These are phyloP conservation scores for Menidia menidia DNA, from an alignment of 2,797 vertebrate species.

Conservation along the genomic window DNA sequence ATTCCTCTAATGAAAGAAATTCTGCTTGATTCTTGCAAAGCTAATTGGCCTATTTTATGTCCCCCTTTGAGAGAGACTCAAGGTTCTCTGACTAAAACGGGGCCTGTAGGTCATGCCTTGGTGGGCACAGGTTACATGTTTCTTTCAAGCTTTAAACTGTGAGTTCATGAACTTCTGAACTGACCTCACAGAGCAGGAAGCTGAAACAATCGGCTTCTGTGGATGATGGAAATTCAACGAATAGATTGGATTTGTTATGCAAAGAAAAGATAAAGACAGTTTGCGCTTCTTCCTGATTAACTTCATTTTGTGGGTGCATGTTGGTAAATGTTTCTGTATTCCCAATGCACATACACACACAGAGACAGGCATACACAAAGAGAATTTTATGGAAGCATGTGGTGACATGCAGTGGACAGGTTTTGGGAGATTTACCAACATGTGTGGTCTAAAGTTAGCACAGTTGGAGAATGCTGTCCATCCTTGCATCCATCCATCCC, in stretches of 20 bases:
- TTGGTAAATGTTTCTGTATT: slow-evolving; percentile 48
- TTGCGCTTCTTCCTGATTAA: slow-evolving; percentile 55
- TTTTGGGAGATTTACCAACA: slow-evolving; percentile 73
- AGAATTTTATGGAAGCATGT: slow-evolving; percentile 65
- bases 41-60: slow-evolving; percentile 73
- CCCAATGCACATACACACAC: slow-evolving; percentile 8
- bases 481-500: slow-evolving; percentile 68
- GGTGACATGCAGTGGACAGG: slow-evolving; percentile 76
- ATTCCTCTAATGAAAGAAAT: slow-evolving; percentile 54
- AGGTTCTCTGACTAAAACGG: slow-evolving; percentile 60
- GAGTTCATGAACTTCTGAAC: slow-evolving; percentile 77
- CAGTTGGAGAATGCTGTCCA: slow-evolving; percentile 69
- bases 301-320: slow-evolving; percentile 19
- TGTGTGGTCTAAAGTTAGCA: slow-evolving; percentile 83
- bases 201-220: slow-evolving; percentile 67
- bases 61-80: slow-evolving; percentile 42
- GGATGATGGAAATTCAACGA: slow-evolving; percentile 60
- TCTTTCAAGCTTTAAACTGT: slow-evolving; percentile 68
- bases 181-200: slow-evolving; percentile 51
- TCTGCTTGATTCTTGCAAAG: slow-evolving; percentile 60
- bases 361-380: slow-evolving; percentile 30
- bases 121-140: slow-evolving; percentile 68
- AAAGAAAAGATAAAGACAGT: slow-evolving; percentile 44
- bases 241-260: slow-evolving; percentile 47
- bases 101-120: slow-evolving; percentile 76